Conservation (phyloP, 1,140 invertebrate genomes). For the Tyrophagus putrescentiae region DNA sequence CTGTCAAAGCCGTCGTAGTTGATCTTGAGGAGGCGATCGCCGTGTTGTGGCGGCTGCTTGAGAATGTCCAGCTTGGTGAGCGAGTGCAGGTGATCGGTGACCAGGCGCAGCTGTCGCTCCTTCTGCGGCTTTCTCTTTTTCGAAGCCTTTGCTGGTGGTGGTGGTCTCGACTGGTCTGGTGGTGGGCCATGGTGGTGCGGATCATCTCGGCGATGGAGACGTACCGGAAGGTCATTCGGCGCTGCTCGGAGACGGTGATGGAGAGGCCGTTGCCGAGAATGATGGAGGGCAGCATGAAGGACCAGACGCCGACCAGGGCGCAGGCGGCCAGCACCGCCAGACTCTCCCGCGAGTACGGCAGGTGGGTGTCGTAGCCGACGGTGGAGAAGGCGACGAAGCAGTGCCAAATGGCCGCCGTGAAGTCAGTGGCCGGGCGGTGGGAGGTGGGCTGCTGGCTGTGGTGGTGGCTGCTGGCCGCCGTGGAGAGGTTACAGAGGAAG, state of each 20-base stretch:
- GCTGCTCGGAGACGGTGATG: neutral
- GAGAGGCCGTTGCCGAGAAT: constrained; percentile 1
- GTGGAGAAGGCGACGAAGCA: neutral
- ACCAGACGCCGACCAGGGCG: neutral
- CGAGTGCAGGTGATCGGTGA: neutral
- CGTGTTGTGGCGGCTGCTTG: too few species aligned
- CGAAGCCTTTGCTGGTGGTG: neutral
- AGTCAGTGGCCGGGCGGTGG: too few species aligned
- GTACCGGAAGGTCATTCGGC: neutral
- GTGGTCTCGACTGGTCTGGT: neutral
- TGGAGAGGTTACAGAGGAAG: neutral
- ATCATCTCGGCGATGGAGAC: neutral
- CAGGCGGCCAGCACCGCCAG: neutral
- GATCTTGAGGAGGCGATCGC: neutral
- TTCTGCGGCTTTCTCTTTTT: too few species aligned
- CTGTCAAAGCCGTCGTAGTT: neutral
- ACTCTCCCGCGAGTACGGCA: neutral
- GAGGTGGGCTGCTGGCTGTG: neutral
- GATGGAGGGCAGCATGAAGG: neutral
- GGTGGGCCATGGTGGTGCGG: neutral
- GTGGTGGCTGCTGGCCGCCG: neutral
- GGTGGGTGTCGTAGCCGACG: neutral
- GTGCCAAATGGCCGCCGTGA: neutral
- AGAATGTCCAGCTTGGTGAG: neutral
- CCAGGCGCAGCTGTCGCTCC: neutral